Base-by-base conservation (phyloP, 2,888 invertebrate genomes). In the Achlya flavicornis region DNA sequence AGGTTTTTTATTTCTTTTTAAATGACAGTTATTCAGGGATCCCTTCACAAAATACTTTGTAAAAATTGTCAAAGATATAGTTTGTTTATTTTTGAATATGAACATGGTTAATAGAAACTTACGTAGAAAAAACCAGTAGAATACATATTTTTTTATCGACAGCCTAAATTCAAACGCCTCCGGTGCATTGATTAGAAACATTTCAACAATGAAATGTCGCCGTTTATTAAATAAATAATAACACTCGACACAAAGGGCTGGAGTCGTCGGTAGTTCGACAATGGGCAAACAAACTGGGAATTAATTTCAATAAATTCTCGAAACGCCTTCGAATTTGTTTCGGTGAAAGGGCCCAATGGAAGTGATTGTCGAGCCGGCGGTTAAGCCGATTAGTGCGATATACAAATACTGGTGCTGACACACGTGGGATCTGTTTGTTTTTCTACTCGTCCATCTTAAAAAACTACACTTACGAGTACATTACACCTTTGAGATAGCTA, bases 211-310 rank as follows among this genome's bases (percentile, higher is more conserved):
- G 85, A 78, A 69, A 75, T 81, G 85, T 88, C 82, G 80, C 82
- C 87, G 88, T 91, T 84, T 91, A 91, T 91, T 90, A 92, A 91
- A 93, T 91, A 92, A 93, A 92, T 91, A 93, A 90, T 87, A 88
- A 88, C 87, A 86, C 66, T 71, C 48, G 64, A 68, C 76, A 92
- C 90, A 91, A 91, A 84, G 80, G 77, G 66, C 70, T 76, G 72
- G 76, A 85, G 81, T 82, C 86, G 87, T 84, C 86, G 88, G 90
- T 88, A 89, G 89, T 78, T 77, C 83, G 68, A 92, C 92, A 93
- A 93, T 90, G 76, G 87, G 69, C 87, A 87, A 90, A 93, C 91
- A 93, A 90, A 92, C 90, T 90, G 87, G 83, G 90, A 91, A 92
- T 90, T 92, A 89, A 91, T 92, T 91, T 87, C 90, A 85, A 92